phyloP scores from a whole-genome alignment of 2,113 vertebrate genomes.

The Nannobrachium achirus region DNA sequence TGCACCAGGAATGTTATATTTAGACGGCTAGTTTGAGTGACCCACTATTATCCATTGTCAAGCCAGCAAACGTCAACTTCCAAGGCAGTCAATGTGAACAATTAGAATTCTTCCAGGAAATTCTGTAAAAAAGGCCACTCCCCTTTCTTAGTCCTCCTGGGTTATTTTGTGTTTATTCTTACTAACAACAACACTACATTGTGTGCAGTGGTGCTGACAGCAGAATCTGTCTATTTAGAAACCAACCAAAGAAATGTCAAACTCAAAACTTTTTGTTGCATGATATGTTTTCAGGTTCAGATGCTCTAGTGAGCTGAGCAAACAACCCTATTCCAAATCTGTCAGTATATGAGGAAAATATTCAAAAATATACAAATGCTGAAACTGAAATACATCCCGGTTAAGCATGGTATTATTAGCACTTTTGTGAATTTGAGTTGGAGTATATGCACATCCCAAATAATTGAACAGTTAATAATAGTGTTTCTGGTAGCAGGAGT shows the following conservation, averaged over 20 bases:
- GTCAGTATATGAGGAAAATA: not conserved
- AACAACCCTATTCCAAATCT: not conserved
- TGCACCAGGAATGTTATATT: slow-evolving; percentile 8
- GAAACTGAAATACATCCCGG: too few species aligned
- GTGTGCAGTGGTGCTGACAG: too few species aligned
- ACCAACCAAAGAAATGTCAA: too few species aligned
- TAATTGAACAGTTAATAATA: not conserved
- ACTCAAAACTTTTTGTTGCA: not conserved
- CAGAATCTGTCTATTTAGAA: too few species aligned
- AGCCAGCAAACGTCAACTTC: not conserved
- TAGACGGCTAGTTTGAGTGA: slow-evolving; percentile 15
- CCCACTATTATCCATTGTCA: not conserved
- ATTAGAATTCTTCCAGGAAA: too few species aligned
- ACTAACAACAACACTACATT: too few species aligned
- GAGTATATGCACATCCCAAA: not conserved
- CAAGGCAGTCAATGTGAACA: not conserved
- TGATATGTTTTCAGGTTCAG: not conserved
- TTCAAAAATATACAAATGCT: not conserved
- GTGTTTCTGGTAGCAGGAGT: too few species aligned
- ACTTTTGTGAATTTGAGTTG: not conserved
- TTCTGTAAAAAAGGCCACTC: not conserved
- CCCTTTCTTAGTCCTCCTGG: too few species aligned
- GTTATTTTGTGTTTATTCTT: too few species aligned
- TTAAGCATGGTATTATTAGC: not conserved
- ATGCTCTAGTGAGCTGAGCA: not conserved